Evolutionary conservation across 2,797 vertebrate genomes (phyloP).

Genomic region (Parambassis ranga): DNA sequence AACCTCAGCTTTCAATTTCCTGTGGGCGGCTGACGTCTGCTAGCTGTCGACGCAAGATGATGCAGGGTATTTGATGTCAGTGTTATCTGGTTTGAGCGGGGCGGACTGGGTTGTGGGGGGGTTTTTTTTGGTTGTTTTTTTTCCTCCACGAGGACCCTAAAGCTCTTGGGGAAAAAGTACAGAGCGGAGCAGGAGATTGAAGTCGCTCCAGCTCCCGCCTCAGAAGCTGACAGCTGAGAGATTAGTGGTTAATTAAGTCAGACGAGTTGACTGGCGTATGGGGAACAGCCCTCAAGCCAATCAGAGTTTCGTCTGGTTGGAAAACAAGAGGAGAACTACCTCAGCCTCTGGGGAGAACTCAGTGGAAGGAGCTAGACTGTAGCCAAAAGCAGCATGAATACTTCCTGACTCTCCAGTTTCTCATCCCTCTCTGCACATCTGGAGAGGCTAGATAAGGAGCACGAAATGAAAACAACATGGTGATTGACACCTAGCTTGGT

Average conservation of each 20-base stretch:
- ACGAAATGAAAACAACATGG: constrained; percentile 47
- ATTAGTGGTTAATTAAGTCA: constrained; percentile 74
- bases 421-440: constrained; percentile 52
- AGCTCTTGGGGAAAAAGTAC: constrained; percentile 51
- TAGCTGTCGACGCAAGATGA: constrained; percentile 37
- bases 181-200: constrained; percentile 55
- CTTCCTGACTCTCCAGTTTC: constrained; percentile 28
- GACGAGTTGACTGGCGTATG: constrained; percentile 58
- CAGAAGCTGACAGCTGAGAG: constrained; percentile 68
- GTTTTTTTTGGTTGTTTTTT: neutral
- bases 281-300: constrained; percentile 62
- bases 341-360: constrained; percentile 40
- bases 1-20: constrained; percentile 55
- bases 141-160: constrained; percentile 36
- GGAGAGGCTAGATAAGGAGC: constrained; percentile 56
- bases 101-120: constrained; percentile 8
- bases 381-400: constrained; percentile 41
- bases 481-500: constrained; percentile 48
- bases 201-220: constrained; percentile 69
- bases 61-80: constrained; percentile 50
- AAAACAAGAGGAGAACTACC: constrained; percentile 36
- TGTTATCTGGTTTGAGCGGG: constrained; percentile 20
- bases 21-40: constrained; percentile 62
- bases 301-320: constrained; percentile 36
- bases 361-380: constrained; percentile 23